Base-by-base conservation (phyloP, 2,888 invertebrate species). In the Drepanosiphum platanoidis region DNA sequence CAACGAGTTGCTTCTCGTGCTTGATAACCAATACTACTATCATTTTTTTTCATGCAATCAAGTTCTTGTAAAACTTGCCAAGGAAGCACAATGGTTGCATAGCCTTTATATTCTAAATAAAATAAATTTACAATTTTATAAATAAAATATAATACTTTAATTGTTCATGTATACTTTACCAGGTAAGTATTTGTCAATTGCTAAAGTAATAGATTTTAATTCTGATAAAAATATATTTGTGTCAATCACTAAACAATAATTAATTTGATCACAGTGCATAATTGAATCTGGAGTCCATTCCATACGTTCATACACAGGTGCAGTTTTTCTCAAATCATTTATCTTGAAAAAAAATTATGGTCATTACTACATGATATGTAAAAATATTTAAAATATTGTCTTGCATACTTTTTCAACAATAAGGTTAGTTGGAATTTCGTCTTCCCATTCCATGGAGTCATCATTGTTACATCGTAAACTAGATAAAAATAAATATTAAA, bases 61-160 rank as follows among this genome's bases (percentile, higher is more conserved):
- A 84, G 84, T 77, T 84, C 84, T 75, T 84, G 75, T 52, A 75
- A 52, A 13, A 84, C 84, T 74, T 77, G 75, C 84, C 84, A 84
- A 22, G 84, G 84, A 36, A 84, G 30, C 18, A 84, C 77, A n/a
- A 84, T 68, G 27, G 84, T 77, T 27, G 30, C 8, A 58, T 68
- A 77, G 58, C 68, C 84, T 58, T 52, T 22, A 52, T 36, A 84
- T 3, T 77, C 84, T 84, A 27, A 46, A 83, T 13, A 46, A 75
- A 83, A 46, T 34, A 46, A 3, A 64, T 34, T 42, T n/a, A 58
- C 18, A 79, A 58, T 80, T 2, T 68, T 68, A 30, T 3, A 61
- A 27, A 27, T 32, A 34, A 22, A 36, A 61, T 39, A 30, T 71
- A 22, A 42, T 9, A 30, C 9, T 30, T 22, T 42, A 34, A 8